Evolutionary conservation across 2,113 vertebrate species (phyloP), one percentile per base, ranked within the genome.

Genomic region (Eolophus roseicapilla): DNA sequence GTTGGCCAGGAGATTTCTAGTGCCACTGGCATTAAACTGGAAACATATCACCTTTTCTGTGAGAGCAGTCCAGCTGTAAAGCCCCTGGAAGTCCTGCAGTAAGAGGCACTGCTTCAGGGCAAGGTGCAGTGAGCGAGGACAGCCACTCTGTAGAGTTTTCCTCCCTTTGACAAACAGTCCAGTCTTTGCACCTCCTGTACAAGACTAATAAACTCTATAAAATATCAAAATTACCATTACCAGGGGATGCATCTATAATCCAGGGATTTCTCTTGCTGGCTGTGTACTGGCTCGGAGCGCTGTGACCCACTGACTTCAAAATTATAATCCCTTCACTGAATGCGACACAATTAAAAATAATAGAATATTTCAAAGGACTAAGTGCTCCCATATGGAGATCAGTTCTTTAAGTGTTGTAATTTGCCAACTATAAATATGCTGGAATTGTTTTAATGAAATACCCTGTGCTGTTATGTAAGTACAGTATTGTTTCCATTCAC

Each of bases 341-440:
- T 55, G 60, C 92, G 64, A 93, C 91, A 95, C 35, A 82, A 97
- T 94, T 96, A 95, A 95, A 96, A 95, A 92, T 92, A 95, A 92
- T 89, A 96, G 62, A 96, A 82, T 81, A 88, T 94, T 94, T 95
- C 88, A 96, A 95, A 97, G 79, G 65, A 47, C 70, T 95, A 96
- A 96, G 95, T 93, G 78, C 53, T 95, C 95, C 91, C 90, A 93
- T 91, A 94, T 92, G 96, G 91, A 91, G 79, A 95, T 91, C 81
- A 67, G 75, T 78, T 80, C 47, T 55, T 37, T 35, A 82, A 71
- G 29, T 52, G 69, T 82, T 90, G 46, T 67, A 97, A 88, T 80
- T 83, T 82, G 83, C 74, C 74, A 88, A 69, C 39, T 93, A 79
- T 64, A 86, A 87, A 94, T 70, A 81, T 29, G n/a, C 27, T 63